Evolutionary conservation across 2,113 vertebrate species (phyloP), one percentile per base, ranked within the genome.

Genomic region (Ploceus nigricollis): DNA sequence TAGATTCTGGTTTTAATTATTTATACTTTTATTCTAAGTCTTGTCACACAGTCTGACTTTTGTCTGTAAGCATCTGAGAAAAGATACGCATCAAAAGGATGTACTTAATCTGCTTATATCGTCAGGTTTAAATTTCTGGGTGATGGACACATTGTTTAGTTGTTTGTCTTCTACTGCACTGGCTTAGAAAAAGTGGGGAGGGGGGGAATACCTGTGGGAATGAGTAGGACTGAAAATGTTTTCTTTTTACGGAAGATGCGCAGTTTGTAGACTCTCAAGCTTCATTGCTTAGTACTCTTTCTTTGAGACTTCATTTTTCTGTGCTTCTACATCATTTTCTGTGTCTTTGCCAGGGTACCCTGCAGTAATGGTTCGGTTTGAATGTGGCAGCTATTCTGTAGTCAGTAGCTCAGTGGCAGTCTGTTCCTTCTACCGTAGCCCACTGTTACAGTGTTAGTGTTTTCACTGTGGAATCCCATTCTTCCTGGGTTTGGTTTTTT

Each of bases 1-100:
- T 20, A 77, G n/a, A 44, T 42, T 65, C 30, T 60, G 22, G 0
- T 25, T 88, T 90, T 77, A 57, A 47, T 86, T 72, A 54, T 50
- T 94, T 68, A 56, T 65, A 22, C 15, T 80, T 86, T 89, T 69
- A 77, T 53, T 88, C 50, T 73, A 51, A 64, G 16, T 33, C 27
- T 94, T 92, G n/a, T 77, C 37, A 80, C n/a, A n/a, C 9, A 51
- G 31, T 86, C 57, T 89, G n/a, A 9, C n/a, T 90, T 95, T 31
- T 81, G 25, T 57, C 33, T 84, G 68, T 27, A 80, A 44, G n/a
- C 18, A 25, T 76, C n/a, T 83, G 31, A 63, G 58, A 60, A n/a
- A 60, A 65, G n/a, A 42, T 63, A 18, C 0, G 0, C 16, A 30
- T 82, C 44, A 54, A 78, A 95, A 87, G 35, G 22, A 40, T 71